phyloP scores from a whole-genome alignment of 2,797 vertebrate species.

The Clarias platycephalus region DNA sequence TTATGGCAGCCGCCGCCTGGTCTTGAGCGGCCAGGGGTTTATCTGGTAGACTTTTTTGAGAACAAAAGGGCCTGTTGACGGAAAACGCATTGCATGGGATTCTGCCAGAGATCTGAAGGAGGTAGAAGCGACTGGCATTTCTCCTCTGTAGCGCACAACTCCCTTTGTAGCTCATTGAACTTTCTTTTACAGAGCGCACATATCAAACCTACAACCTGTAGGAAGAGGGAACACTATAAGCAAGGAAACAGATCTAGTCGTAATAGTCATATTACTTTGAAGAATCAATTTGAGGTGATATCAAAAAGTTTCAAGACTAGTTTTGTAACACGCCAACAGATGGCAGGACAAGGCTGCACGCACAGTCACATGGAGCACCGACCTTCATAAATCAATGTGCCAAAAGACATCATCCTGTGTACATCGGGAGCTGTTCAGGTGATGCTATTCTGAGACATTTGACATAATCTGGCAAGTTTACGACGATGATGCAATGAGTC shows the following conservation, averaged over 20 bases:
- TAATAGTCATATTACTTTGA: background rate
- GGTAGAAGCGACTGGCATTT: slow-evolving; percentile 66
- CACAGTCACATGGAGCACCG: too few relatives aligned
- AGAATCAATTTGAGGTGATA: background rate
- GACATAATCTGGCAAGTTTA: too few relatives aligned
- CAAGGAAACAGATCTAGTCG: background rate
- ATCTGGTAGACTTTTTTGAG: slow-evolving; percentile 64
- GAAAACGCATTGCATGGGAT: slow-evolving; percentile 57
- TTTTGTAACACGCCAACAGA: too few relatives aligned
- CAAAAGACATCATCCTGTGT: too few relatives aligned
- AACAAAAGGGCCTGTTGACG: slow-evolving; percentile 70
- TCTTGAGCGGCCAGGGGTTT: slow-evolving; percentile 63
- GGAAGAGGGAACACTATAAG: background rate
- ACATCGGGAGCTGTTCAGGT: too few relatives aligned
- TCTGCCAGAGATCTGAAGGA: slow-evolving; percentile 54
- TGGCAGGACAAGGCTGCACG: too few relatives aligned
- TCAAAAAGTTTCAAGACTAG: too few relatives aligned
- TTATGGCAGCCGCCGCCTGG: slow-evolving; percentile 61
- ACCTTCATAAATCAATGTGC: too few relatives aligned
- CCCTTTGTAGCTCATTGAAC: slow-evolving; percentile 71
- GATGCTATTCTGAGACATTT: too few relatives aligned
- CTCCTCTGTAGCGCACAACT: slow-evolving; percentile 63
- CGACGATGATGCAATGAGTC: too few relatives aligned
- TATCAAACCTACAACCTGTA: slow-evolving; percentile 30
- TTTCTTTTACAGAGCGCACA: slow-evolving; percentile 23